Evolutionary conservation across 2,888 invertebrate genomes (phyloP).

Genomic region (Euphydryas editha): DNA sequence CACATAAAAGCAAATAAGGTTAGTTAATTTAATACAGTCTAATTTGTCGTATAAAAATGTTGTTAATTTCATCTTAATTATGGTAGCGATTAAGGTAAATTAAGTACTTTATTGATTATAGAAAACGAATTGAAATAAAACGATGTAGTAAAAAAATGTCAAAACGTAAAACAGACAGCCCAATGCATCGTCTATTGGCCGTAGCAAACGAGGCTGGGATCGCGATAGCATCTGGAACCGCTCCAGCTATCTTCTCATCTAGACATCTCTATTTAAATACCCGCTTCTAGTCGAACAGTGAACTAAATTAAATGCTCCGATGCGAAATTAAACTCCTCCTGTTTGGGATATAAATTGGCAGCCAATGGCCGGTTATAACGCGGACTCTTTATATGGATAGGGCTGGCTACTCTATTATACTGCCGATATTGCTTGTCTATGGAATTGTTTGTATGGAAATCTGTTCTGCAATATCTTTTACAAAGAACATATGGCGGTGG

Average conservation of each 20-base stretch:
- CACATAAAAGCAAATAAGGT: too few species aligned
- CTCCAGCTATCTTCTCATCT: conserved; percentile 66
- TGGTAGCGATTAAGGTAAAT: too few species aligned
- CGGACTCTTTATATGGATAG: conserved; percentile 35
- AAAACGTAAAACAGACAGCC: conserved; percentile 15
- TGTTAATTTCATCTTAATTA: too few species aligned
- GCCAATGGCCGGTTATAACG: conserved; percentile 32
- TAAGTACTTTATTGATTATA: neutral
- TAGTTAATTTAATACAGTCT: too few species aligned
- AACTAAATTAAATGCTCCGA: conserved; percentile 56
- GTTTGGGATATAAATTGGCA: conserved; percentile 45
- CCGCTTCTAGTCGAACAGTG: conserved; percentile 42
- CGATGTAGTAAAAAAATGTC: neutral
- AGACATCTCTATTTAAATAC: conserved; percentile 79
- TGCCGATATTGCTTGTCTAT: conserved; percentile 32
- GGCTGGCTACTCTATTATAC: conserved; percentile 38
- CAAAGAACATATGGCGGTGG: conserved; percentile 6
- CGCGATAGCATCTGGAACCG: conserved; percentile 50
- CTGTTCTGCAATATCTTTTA: conserved; percentile 15
- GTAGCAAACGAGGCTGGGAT: conserved; percentile 36
- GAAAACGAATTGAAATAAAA: too few species aligned
- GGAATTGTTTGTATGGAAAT: conserved; percentile 39
- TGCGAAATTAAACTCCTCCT: conserved; percentile 44
- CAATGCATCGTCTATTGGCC: conserved; percentile 33
- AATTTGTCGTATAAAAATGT: too few species aligned